A percentile compares a stretch with the other conserved stretches of the same genome.
Conservation (phyloP, 2,888 invertebrate species). For the Clitarchus hookeri region DNA sequence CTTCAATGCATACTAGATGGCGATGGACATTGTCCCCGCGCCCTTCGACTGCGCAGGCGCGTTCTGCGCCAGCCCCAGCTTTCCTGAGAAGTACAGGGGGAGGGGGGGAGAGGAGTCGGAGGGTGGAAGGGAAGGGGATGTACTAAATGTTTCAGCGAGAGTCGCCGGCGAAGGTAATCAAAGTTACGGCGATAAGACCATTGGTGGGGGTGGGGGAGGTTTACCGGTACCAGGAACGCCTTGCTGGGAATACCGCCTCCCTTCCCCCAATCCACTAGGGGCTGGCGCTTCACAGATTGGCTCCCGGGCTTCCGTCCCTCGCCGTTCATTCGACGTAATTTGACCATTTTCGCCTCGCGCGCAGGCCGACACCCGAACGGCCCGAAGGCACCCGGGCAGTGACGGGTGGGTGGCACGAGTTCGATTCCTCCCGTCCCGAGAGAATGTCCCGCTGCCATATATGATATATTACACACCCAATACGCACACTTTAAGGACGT, state of each 20-base stretch:
- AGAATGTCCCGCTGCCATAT: no score
- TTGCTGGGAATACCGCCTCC: not conserved
- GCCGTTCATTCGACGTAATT: not conserved
- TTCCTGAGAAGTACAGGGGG: no score
- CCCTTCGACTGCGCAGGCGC: not conserved
- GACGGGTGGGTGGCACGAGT: not conserved
- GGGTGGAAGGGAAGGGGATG: not conserved
- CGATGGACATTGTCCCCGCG: not conserved
- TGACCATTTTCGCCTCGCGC: not conserved
- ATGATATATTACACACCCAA: no score
- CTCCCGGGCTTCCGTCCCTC: not conserved
- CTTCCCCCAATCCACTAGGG: no score
- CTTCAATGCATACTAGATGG: not conserved
- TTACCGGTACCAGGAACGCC: not conserved
- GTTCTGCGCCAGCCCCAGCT: no score
- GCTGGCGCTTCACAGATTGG: not conserved
- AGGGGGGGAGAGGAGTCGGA: not conserved
- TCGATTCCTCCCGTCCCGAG: not conserved
- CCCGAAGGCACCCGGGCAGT: not conserved
- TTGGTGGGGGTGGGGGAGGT: not conserved
- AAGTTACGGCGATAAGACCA: conserved; percentile 6
- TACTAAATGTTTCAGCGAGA: conserved; percentile 14
- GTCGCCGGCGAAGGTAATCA: not conserved
- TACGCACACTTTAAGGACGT: no score
- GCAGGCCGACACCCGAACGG: not conserved